phyloP scores from a whole-genome alignment of 1,140 invertebrate species.

The Druon quercuslanigerum region DNA sequence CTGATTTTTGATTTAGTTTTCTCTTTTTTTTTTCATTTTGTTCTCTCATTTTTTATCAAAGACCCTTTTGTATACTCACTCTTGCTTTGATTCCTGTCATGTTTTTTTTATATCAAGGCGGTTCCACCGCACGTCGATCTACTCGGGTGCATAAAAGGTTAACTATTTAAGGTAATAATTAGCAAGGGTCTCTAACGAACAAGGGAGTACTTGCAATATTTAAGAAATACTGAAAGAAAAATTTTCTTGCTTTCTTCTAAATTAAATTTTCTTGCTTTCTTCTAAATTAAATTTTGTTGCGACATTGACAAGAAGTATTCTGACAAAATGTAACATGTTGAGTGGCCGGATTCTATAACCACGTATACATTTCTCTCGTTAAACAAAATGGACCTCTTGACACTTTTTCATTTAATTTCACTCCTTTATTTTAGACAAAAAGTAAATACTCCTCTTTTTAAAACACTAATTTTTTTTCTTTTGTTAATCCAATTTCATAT shows the following conservation, averaged over 20 bases:
- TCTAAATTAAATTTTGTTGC: no score
- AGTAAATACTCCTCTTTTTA: no score
- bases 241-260: neutral
- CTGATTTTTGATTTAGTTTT: slow-evolving; percentile 33
- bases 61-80: neutral
- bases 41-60: slow-evolving; percentile 10
- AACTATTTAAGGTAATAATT: slow-evolving; percentile 5
- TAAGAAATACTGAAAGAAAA: neutral
- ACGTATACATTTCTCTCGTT: no score
- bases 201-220: neutral
- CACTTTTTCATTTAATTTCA: no score
- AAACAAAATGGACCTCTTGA: no score
- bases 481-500: no score
- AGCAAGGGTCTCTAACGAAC: slow-evolving; percentile 5
- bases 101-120: slow-evolving; percentile 4
- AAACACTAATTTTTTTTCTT: no score
- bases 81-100: slow-evolving; percentile 13
- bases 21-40: neutral
- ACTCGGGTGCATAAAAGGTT: slow-evolving; percentile 6
- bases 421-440: no score
- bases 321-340: no score
- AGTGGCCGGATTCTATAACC: no score
- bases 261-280: neutral
- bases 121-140: neutral
- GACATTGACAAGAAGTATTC: no score